phyloP scores from a whole-genome alignment of 2,888 invertebrate genomes.

The Nysson spinosus region DNA sequence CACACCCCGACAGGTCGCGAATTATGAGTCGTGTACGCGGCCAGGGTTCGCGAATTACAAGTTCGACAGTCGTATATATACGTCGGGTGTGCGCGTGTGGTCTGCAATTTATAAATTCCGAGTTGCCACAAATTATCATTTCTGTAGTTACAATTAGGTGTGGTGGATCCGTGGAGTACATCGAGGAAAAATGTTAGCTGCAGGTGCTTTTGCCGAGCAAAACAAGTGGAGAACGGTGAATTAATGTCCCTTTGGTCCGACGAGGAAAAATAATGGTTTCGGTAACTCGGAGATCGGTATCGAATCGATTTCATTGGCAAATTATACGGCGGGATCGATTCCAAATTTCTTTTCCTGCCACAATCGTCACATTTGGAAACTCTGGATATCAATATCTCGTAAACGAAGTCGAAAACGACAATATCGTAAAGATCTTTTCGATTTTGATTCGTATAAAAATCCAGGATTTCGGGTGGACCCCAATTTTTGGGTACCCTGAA shows the following conservation, averaged over 20 bases:
- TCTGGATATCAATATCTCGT: neutral
- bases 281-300: constrained; percentile 40
- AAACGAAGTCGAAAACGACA: too few species aligned
- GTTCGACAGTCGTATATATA: constrained; percentile 7
- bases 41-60: constrained; percentile 8
- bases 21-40: constrained; percentile 8
- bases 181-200: constrained; percentile 21
- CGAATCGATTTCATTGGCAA: constrained; percentile 40
- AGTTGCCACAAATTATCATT: constrained; percentile 22
- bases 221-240: constrained; percentile 13
- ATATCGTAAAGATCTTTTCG: too few species aligned
- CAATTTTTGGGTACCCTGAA: too few species aligned
- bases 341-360: too few species aligned
- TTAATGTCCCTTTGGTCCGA: constrained; percentile 24
- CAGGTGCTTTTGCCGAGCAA: constrained; percentile 26
- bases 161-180: neutral
- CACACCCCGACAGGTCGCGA: constrained; percentile 14
- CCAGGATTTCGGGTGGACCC: too few species aligned
- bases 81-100: neutral
- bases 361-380: neutral
- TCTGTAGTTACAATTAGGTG: constrained; percentile 23
- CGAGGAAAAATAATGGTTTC: constrained; percentile 37
- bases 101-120: constrained; percentile 27
- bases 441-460: too few species aligned
- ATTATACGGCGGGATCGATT: constrained; percentile 41